A percentile compares a stretch with the other conserved stretches of the same genome.
Evolutionary conservation across 2,113 vertebrate genomes (phyloP).

Genomic region (Laticauda laticaudata): DNA sequence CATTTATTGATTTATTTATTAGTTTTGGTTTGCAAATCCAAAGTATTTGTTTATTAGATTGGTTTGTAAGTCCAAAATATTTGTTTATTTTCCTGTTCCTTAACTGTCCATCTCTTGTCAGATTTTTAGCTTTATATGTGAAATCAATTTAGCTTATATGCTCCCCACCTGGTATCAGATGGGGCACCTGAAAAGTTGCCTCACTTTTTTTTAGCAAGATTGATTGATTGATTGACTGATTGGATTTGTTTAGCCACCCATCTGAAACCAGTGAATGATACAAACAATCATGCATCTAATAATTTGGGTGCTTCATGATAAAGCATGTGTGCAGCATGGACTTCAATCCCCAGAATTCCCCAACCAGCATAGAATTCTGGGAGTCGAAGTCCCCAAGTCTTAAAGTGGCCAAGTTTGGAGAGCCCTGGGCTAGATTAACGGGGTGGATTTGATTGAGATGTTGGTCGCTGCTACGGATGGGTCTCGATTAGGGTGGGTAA

Average conservation of each 20-base stretch:
- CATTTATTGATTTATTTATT: neutral
- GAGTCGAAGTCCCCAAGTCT: neutral
- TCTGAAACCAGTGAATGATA: neutral
- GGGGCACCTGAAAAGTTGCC: neutral
- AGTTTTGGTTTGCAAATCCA: neutral
- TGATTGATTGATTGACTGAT: neutral
- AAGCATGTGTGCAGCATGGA: neutral
- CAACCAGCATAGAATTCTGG: neutral
- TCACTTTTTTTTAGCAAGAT: neutral
- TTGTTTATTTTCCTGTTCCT: neutral
- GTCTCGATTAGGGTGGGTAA: neutral
- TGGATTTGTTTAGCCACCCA: neutral
- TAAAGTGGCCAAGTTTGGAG: neutral
- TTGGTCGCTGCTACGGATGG: neutral
- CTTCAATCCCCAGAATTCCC: neutral
- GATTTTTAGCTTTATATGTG: neutral
- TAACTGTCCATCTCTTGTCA: neutral
- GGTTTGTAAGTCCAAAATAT: too few species aligned
- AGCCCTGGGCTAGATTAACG: neutral
- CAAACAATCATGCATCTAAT: neutral
- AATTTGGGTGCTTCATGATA: neutral
- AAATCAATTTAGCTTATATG: neutral
- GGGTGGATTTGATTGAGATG: neutral
- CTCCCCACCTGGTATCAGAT: neutral
- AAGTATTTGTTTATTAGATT: neutral